Percentiles rank a stretch among this genome's conserved stretches.
Evolutionary conservation across 64 coral and sea anemone genomes (phyloP).

Genomic region (Stichodactyla helianthus): DNA sequence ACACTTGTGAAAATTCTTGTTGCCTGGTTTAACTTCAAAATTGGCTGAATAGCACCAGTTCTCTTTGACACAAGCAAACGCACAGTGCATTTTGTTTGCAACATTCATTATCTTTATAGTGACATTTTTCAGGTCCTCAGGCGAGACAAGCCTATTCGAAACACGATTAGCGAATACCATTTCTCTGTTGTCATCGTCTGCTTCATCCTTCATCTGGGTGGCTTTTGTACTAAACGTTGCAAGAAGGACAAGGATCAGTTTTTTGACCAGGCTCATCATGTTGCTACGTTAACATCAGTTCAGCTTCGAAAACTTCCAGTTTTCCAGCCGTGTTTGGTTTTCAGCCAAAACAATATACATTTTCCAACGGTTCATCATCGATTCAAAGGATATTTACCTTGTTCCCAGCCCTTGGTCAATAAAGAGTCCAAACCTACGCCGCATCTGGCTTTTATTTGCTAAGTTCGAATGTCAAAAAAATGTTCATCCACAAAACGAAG

Average conservation of each 20-base stretch:
- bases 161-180: not conserved
- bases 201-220: not conserved
- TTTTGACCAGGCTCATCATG: not conserved
- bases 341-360: not conserved
- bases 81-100: not conserved
- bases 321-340: not conserved
- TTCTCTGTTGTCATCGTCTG: not conserved
- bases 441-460: too few relatives aligned
- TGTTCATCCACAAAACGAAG: too few relatives aligned
- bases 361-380: not conserved
- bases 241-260: not conserved
- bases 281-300: not conserved
- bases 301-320: not conserved
- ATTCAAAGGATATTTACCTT: not conserved
- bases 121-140: not conserved
- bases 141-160: not conserved
- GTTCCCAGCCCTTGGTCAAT: not conserved
- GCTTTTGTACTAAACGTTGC: not conserved
- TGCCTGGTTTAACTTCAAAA: not conserved
- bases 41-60: not conserved
- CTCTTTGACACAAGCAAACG: not conserved
- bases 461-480: too few relatives aligned
- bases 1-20: not conserved
- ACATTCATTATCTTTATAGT: not conserved
- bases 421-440: not conserved